Percentiles rank a stretch among this genome's conserved stretches.
phyloP scores from a whole-genome alignment of 2,113 vertebrate genomes.

The Nothoprocta pentlandii region DNA sequence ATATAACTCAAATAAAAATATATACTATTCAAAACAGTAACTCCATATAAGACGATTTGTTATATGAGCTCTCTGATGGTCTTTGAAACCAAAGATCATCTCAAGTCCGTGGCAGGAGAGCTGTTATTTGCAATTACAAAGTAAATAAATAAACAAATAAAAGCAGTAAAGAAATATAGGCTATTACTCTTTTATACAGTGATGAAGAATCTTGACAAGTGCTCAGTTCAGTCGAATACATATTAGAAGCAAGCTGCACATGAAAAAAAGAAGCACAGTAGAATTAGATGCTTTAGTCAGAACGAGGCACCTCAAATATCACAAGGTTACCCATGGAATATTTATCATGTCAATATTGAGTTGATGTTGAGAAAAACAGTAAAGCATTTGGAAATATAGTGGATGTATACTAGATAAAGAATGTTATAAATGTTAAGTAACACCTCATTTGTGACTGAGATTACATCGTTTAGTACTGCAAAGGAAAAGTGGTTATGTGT shows the following conservation, averaged over 20 bases:
- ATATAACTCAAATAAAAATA: neutral
- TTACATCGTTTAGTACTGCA: neutral
- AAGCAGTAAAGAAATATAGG: conserved; percentile 14
- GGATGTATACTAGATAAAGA: neutral
- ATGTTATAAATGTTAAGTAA: neutral
- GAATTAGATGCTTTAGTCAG: neutral
- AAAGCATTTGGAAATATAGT: neutral
- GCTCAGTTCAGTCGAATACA: conserved; percentile 14
- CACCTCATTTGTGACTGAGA: neutral
- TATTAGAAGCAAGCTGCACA: neutral
- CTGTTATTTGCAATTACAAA: neutral
- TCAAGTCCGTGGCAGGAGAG: neutral
- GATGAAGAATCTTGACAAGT: conserved; percentile 29
- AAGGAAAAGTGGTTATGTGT: neutral
- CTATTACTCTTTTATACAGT: neutral
- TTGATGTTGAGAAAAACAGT: neutral
- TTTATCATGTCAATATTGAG: neutral
- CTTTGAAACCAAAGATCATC: conserved; percentile 36
- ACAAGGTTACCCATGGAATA: neutral
- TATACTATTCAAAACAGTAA: neutral
- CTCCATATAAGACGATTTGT: neutral
- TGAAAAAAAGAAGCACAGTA: neutral
- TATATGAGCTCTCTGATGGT: neutral
- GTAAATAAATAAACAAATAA: neutral
- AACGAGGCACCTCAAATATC: neutral